These are phyloP conservation scores for Eledone cirrhosa DNA, from an alignment of 2,888 invertebrate genomes.

Conservation along the genomic window DNA sequence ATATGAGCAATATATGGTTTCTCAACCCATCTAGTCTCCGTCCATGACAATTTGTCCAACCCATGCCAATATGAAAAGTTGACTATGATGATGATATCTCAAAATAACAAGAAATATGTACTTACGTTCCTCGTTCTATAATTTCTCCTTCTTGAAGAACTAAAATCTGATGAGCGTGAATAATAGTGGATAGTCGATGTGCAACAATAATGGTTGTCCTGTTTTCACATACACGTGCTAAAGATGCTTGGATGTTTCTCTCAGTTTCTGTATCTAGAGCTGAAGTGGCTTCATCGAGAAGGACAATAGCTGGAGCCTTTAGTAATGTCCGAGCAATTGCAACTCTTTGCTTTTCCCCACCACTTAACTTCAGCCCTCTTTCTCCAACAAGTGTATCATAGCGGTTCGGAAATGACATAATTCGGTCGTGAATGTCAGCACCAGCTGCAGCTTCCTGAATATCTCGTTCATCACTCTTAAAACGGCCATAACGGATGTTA, in stretches of 20 bases:
- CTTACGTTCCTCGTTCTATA: conserved; percentile 85
- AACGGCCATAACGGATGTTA: conserved; percentile 91
- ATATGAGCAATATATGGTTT: too few species aligned
- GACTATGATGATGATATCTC: too few species aligned
- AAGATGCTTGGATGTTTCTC: conserved; percentile 83
- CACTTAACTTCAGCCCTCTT: conserved; percentile 91
- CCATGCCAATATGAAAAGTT: too few species aligned
- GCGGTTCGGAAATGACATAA: conserved; percentile 87
- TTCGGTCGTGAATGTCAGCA: conserved; percentile 93
- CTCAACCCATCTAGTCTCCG: too few species aligned
- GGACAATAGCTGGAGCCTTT: conserved; percentile 87
- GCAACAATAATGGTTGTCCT: conserved; percentile 94
- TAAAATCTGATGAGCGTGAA: conserved; percentile 92
- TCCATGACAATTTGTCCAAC: too few species aligned
- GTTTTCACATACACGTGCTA: conserved; percentile 81
- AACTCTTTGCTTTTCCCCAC: conserved; percentile 97
- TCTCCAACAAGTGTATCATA: conserved; percentile 80
- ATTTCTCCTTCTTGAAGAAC: conserved; percentile 92
- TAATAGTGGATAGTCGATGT: conserved; percentile 89
- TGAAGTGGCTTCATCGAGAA: conserved; percentile 87
- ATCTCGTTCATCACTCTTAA: conserved; percentile 82
- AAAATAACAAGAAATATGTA: conserved; percentile 23
- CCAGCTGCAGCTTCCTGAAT: conserved; percentile 87
- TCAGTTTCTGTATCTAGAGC: conserved; percentile 96
- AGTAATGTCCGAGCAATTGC: conserved; percentile 95